These are phyloP conservation scores for Laticauda laticaudata DNA, from an alignment of 2,113 vertebrate genomes.

Conservation along the genomic window DNA sequence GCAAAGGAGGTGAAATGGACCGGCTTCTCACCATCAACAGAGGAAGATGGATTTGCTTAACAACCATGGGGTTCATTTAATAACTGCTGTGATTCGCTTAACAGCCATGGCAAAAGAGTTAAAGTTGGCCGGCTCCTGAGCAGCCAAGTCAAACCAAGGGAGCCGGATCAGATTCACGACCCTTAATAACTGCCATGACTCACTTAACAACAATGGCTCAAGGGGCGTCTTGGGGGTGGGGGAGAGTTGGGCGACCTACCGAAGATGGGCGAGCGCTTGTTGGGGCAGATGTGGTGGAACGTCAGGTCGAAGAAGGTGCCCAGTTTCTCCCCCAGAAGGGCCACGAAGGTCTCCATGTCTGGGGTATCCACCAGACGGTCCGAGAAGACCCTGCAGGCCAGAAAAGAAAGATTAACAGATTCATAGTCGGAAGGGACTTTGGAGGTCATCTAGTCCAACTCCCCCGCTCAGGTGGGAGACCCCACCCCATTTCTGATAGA, in stretches of 20 bases:
- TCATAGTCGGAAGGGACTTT: too few relatives aligned
- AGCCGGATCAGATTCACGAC: background rate
- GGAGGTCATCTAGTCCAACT: too few relatives aligned
- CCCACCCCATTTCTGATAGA: too few relatives aligned
- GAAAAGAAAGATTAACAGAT: background rate
- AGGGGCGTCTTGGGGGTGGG: background rate
- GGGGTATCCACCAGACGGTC: slow-evolving; percentile 79
- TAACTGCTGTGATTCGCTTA: too few relatives aligned
- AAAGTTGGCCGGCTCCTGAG: too few relatives aligned
- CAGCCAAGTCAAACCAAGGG: too few relatives aligned
- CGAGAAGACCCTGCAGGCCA: slow-evolving; percentile 80
- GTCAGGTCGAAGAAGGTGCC: slow-evolving; percentile 79
- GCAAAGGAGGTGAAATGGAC: too few relatives aligned
- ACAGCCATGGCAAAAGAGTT: too few relatives aligned
- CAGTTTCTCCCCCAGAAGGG: slow-evolving; percentile 78
- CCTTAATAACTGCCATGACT: background rate
- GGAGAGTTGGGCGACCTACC: slow-evolving; percentile 62
- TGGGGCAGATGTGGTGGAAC: slow-evolving; percentile 82
- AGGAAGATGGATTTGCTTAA: too few relatives aligned
- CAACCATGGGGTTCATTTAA: too few relatives aligned
- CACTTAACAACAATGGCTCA: background rate
- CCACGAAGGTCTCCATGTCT: slow-evolving; percentile 78
- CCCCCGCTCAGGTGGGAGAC: too few relatives aligned
- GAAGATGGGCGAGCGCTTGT: slow-evolving; percentile 79
- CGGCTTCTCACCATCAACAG: too few relatives aligned